Evolutionary conservation across 1,140 invertebrate species (phyloP), one percentile per base, ranked within the genome.

Genomic region (Ips typographus): DNA sequence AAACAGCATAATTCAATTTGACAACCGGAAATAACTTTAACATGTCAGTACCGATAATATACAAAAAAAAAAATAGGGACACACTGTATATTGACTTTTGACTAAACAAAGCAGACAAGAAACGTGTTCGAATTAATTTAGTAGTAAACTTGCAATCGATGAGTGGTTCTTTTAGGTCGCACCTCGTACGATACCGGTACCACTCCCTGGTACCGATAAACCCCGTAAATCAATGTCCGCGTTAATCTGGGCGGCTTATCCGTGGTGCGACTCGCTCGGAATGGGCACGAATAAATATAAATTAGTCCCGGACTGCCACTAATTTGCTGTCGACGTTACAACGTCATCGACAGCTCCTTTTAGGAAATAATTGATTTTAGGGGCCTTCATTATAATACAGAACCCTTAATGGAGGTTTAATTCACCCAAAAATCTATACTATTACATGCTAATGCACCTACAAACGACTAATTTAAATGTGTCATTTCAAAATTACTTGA

Each of bases 221-320:
- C 68, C 63, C 70, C 75, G 75, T 77, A 77, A 77, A 77, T 77
- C 76, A 73, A 71, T 75, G 75, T 76, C 76, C 60, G 51, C 53
- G 53, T 70, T 75, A 77, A 59, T 77, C 76, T 72, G 74, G 66
- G 74, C 68, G 70, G 72, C 76, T 77, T 77, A 77, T 77, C 76
- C 75, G 73, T 76, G 75, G 76, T 76, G 74, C 72, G 75, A 77
- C 71, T 77, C 71, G 73, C 64, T 71, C 73, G 73, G 71, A 70
- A 73, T 75, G 73, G 76, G 73, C 72, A 72, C 41, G 68, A 71
- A 73, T 77, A 75, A 77, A 76, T 76, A 77, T 77, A 77, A 77
- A 77, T 77, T 77, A 76, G 73, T 71, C 62, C 66, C 61, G 64
- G 69, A 73, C 71, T 71, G 74, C 71, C 75, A 72, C 76, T 77